phyloP scores from a whole-genome alignment of 2,888 invertebrate species.

The Miltochrista miniata region DNA sequence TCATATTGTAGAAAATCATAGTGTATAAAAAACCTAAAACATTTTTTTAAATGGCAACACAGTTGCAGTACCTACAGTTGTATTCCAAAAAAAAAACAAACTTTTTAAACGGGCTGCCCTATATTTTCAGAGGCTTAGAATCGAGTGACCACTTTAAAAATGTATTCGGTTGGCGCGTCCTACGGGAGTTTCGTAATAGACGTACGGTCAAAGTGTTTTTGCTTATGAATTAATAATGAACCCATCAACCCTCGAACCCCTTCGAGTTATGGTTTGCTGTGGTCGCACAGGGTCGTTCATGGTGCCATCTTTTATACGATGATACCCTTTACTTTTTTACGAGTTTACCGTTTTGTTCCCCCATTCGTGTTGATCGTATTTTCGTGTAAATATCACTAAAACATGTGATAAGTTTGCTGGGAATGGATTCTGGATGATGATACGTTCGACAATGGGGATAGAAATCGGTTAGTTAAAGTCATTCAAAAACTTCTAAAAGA shows the following conservation, averaged over 20 bases:
- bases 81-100: constrained; percentile 3
- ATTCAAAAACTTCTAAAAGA: too few relatives aligned
- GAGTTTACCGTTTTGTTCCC: constrained; percentile 24
- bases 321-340: constrained; percentile 37
- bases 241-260: constrained; percentile 61
- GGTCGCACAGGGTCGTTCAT: constrained; percentile 34
- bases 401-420: too few relatives aligned
- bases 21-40: not conserved
- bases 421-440: too few relatives aligned
- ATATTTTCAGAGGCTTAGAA: constrained; percentile 31
- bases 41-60: constrained; percentile 2
- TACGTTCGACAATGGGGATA: too few relatives aligned
- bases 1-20: too few relatives aligned
- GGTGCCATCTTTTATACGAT: constrained; percentile 41
- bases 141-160: constrained; percentile 62
- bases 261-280: constrained; percentile 46
- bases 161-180: constrained; percentile 50
- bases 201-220: constrained; percentile 66
- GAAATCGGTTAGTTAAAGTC: too few relatives aligned
- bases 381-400: too few relatives aligned
- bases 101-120: constrained; percentile 18
- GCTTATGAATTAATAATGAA: constrained; percentile 74
- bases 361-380: constrained; percentile 15
- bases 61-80: too few relatives aligned
- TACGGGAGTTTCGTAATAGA: constrained; percentile 58